Percentiles rank a stretch among this genome's conserved stretches.
phyloP scores from a whole-genome alignment of 2,113 vertebrate genomes.

The Sterrhoptilus dennistouni region DNA sequence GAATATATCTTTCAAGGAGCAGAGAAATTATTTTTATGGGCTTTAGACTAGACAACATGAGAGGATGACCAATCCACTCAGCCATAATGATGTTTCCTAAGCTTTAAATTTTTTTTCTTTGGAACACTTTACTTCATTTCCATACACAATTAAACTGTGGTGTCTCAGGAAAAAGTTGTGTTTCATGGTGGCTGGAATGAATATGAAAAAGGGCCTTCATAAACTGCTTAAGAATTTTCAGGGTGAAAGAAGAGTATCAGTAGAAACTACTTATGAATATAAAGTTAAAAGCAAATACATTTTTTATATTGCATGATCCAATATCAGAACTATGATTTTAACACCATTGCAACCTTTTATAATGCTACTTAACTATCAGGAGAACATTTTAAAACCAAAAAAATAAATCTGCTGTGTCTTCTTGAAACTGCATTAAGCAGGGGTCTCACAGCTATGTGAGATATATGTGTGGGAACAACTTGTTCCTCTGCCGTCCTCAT shows the following conservation, averaged over 20 bases:
- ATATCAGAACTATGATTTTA: not conserved
- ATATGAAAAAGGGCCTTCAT: not conserved
- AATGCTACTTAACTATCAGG: not conserved
- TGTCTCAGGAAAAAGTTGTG: not conserved
- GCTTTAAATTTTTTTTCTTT: not conserved
- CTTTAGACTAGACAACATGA: not conserved
- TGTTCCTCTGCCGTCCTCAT: not conserved
- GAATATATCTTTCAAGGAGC: not conserved
- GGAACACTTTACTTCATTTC: not conserved
- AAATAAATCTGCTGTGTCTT: not conserved
- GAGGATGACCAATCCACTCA: not conserved
- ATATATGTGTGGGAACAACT: not conserved
- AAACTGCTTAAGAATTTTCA: not conserved
- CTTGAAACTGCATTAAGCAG: not conserved
- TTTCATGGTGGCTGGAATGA: not conserved
- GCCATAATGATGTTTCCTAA: not conserved
- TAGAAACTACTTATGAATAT: not conserved
- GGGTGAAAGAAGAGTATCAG: not conserved
- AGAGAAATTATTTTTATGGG: not conserved
- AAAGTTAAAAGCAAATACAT: not conserved
- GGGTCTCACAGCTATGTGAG: not conserved
- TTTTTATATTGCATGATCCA: not conserved
- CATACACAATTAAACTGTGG: not conserved
- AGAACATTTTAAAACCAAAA: not conserved
- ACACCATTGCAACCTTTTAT: not conserved